Conservation (phyloP, 2,113 vertebrate genomes). For the Notechis scutatus region DNA sequence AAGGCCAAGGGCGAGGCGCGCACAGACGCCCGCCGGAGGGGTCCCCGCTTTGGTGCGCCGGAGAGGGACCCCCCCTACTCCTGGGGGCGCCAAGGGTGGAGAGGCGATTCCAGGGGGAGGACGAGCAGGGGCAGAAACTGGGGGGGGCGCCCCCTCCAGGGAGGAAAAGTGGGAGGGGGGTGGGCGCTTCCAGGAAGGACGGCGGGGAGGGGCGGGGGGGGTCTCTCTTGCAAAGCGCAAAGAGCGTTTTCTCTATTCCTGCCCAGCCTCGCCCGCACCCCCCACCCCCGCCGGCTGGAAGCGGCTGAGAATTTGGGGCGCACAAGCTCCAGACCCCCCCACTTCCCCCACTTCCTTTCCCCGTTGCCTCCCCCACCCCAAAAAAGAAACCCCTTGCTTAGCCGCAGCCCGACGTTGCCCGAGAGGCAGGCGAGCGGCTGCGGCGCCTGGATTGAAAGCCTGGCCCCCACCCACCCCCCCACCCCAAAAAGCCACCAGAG, state of each 20-base stretch:
- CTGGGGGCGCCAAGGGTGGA: not conserved
- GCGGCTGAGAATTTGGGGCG: not conserved
- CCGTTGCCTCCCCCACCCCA: not conserved
- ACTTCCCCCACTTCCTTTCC: too few species aligned
- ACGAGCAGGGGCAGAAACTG: not conserved
- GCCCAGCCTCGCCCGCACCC: too few species aligned
- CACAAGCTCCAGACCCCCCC: not conserved
- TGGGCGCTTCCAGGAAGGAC: too few species aligned
- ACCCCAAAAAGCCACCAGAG: constrained; percentile 27
- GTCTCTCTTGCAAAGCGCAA: not conserved
- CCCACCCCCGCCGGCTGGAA: not conserved
- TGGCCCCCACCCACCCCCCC: too few species aligned
- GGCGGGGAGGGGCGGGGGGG: too few species aligned
- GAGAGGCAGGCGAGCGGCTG: not conserved
- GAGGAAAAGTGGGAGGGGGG: not conserved
- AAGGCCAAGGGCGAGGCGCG: not conserved
- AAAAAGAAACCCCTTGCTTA: not conserved
- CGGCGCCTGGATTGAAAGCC: not conserved
- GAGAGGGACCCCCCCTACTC: not conserved
- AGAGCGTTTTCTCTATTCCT: not conserved
- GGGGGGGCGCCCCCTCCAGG: not conserved
- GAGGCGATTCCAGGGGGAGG: not conserved
- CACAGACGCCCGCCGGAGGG: not conserved
- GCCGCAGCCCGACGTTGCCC: too few species aligned
- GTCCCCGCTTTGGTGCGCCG: not conserved